Percentiles rank a stretch among this genome's conserved stretches.
These are phyloP conservation scores for Dinothrombium tinctorium DNA, from an alignment of 1,140 invertebrate genomes.

Conservation along the genomic window DNA sequence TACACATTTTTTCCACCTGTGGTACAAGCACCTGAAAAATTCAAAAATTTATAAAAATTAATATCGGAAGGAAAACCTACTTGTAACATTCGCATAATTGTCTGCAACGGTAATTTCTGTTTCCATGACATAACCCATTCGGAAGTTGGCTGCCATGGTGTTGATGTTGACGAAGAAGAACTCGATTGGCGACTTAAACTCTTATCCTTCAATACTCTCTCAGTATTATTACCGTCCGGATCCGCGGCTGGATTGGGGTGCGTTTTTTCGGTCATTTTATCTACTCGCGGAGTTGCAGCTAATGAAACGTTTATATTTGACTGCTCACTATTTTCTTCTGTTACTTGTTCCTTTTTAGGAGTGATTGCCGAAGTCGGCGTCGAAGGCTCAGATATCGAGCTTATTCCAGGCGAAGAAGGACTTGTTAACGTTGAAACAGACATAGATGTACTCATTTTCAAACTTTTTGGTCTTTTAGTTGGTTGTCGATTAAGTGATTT, in stretches of 20 bases:
- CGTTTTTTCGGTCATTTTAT: conserved; percentile 81
- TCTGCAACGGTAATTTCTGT: conserved; percentile 84
- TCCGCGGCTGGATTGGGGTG: conserved; percentile 26
- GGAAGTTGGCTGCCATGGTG: conserved; percentile 50
- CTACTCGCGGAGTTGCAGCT: conserved; percentile 63
- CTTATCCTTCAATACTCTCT: background rate
- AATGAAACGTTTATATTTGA: conserved; percentile 32
- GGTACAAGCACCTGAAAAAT: conserved; percentile 92
- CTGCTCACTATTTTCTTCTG: background rate
- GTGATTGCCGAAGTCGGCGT: background rate
- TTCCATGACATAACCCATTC: conserved; percentile 96
- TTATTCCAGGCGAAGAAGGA: background rate
- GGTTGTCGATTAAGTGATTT: conserved; percentile 34
- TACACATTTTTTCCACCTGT: conserved; percentile 99
- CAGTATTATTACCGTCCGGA: background rate
- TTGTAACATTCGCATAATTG: conserved; percentile 92
- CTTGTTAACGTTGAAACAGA: background rate
- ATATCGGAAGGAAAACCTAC: background rate
- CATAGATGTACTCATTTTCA: background rate
- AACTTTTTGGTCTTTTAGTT: background rate
- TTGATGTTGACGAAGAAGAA: background rate
- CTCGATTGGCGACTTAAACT: conserved; percentile 9
- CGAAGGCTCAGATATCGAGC: too few species aligned
- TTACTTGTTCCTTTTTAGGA: background rate
- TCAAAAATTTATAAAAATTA: conserved; percentile 54